Evolutionary conservation across 2,888 invertebrate species (phyloP), one percentile per base, ranked within the genome.

Genomic region (Cactoblastis cactorum): DNA sequence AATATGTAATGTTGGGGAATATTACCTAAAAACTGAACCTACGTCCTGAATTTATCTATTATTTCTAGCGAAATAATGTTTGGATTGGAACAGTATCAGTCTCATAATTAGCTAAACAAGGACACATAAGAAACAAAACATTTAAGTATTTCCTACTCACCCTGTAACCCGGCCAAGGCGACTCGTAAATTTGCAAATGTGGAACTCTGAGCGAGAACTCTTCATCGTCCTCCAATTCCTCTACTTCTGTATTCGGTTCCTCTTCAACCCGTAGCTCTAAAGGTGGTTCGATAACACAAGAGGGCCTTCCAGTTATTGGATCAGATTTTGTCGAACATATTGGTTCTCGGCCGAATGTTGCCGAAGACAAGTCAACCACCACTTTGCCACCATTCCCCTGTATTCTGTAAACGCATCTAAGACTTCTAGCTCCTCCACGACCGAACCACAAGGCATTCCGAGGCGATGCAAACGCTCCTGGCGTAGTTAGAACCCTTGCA

Each of bases 381-480:
- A 95, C 92, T 45, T 94, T 88, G 64, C 93, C 94, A 19, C 92
- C 92, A 0, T 91, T 80, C 12, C 94, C 94, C 71, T 94, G 93
- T 60, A 96, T 91, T 52, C 96, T 92, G 74, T 95, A 96, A 49
- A 94, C 91, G 74, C 96, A 96, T 51, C 95, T 94, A 50, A 96
- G 79, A 58, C 93, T 93, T 55, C 90, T 91, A 28, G 94, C 93
- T 3, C 97, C 96, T 0, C 97, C 96, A 38, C 96, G 91, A 0
- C 96, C 97, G 73, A 94, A 96, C 66, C 96, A 91, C 72, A 96
- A 93, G 1, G 95, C 94, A 76, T 96, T 96, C 12, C 94, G 94
- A 57, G 95, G 92, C 37, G 94, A 91, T 0, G 95, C 93, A 67
- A 96, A 94, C 24, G 93, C 91, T 59, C 84, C 87, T 8, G 91